Base-by-base conservation (phyloP, 1,140 invertebrate genomes). In the Pygmarrhopalites habei region DNA sequence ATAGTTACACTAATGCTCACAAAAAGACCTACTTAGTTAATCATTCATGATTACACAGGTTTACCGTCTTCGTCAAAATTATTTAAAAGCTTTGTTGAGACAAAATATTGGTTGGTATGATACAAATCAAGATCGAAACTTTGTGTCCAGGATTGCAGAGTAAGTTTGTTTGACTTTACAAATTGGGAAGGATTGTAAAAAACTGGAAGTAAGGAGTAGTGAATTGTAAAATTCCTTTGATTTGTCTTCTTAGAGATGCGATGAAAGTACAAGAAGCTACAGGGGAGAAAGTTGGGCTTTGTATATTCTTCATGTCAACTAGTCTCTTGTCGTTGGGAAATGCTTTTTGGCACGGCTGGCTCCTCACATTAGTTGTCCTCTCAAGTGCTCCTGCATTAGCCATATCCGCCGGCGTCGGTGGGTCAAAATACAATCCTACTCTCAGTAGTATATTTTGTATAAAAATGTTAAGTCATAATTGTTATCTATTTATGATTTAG, bases 91-190 rank as follows among this genome's bases (percentile, higher is more conserved):
- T 43, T 74, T 84, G 3, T 71, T 84, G 7, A 65, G 79, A 29
- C 83, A 85, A 70, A 80, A 84, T 66, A 81, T 84, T 66, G 77
- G 77, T 10, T 84, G 83, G 83, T 84, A 80, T 74, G 83, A 85
- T 67, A 77, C 75, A 1, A 75, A 80, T 58, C 76, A 80, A 58
- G 80, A 80, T n/a, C n/a, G n/a, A 59, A 81, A 82, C 67, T 77
- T 84, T 32, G 83, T 81, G 41, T 79, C 78, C 2, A 72, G 80
- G 66, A 73, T 84, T 21, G 73, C 81, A 10, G 80, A 84, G 82
- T 82, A 76, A 73, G 79, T n/a, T n/a, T n/a, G n/a, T n/a, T n/a
- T n/a, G n/a, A n/a, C n/a, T n/a, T n/a, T n/a, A n/a, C n/a, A n/a
- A n/a, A n/a, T n/a, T n/a, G n/a, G n/a, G n/a, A n/a, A n/a, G n/a